Evolutionary conservation across 2,888 invertebrate genomes (phyloP), one percentile per base, ranked within the genome.

Genomic region (Punctoribates punctum): DNA sequence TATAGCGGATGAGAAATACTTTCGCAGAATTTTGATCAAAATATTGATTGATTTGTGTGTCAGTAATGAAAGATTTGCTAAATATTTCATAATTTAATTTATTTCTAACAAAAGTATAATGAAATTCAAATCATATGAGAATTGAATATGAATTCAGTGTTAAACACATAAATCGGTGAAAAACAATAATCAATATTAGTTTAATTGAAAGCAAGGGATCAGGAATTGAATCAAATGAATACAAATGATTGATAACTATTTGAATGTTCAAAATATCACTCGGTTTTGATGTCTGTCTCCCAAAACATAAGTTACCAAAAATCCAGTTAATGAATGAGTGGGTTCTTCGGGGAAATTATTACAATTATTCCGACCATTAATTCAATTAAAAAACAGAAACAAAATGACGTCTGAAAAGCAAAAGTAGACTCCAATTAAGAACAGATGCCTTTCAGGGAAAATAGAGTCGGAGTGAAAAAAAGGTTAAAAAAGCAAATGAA

Each of bases 301-400:
- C 3, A 15, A 48, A 48, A 15, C 48, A 13, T 17, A 42, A 42
- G 42, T 13, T 13, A 42, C 6, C 42, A 13, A 42, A 42, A 13
- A n/a, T n/a, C 17, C 8, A n/a, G 5, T 54, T 54, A 5, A 54
- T 60, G 11, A 11, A 60, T 8, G 25, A 60, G 20, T 25, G 9
- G 20, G 25, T 60, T 25, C 20, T 9, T n/a, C 6, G 11, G 60
- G 60, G 60, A 60, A 60, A 60, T 60, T 60, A 60, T 60, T 20
- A 60, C 60, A 23, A 60, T 60, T 60, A 23, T 8, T 60, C n/a
- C n/a, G n/a, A 8, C 60, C 25, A 60, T 9, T 60, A 60, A 60
- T 60, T 60, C 25, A 60, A 60, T 60, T 60, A 60, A 60, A 23
- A 54, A 54, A 54, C n/a, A n/a, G 54, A 54, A 6, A 42, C 6